Evolutionary conservation across 2,888 invertebrate genomes (phyloP).

Genomic region (Acrobeloides nanus): DNA sequence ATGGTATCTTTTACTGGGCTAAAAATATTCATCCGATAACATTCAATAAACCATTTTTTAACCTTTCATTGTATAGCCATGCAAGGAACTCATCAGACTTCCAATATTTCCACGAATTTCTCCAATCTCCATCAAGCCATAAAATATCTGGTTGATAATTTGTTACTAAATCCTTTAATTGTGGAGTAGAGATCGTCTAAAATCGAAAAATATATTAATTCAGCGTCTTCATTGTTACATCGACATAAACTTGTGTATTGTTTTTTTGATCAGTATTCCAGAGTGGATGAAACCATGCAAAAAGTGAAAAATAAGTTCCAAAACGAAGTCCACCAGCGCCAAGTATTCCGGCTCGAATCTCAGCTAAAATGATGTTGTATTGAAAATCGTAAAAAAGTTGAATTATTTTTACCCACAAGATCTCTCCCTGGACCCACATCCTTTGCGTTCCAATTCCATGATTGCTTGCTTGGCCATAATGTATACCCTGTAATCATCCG

Average conservation of each 20-base stretch:
- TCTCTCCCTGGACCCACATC: conserved; percentile 58
- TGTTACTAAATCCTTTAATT: conserved; percentile 53
- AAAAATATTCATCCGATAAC: too few relatives aligned
- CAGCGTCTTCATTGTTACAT: too few relatives aligned
- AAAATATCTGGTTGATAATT: conserved; percentile 65
- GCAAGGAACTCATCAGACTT: conserved; percentile 73
- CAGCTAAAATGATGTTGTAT: too few relatives aligned
- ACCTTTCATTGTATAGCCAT: conserved; percentile 77
- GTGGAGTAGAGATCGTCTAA: too few relatives aligned
- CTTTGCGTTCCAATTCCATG: conserved; percentile 18
- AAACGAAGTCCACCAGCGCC: conserved; percentile 45
- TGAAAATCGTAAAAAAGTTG: neutral
- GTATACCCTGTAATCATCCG: too few relatives aligned
- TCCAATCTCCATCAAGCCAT: conserved; percentile 91
- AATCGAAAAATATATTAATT: too few relatives aligned
- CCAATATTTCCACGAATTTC: conserved; percentile 68
- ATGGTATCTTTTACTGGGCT: conserved; percentile 73
- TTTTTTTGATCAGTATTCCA: conserved; percentile 27
- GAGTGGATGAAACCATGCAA: conserved; percentile 51
- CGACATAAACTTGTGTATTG: too few relatives aligned
- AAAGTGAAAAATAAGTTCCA: conserved; percentile 49
- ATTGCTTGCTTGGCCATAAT: conserved; percentile 44
- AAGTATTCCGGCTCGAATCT: too few relatives aligned
- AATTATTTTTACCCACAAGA: conserved; percentile 43
- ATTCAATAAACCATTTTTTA: too few relatives aligned